These are phyloP conservation scores for Ophion obscuratus DNA, from an alignment of 2,888 invertebrate genomes.

Conservation along the genomic window DNA sequence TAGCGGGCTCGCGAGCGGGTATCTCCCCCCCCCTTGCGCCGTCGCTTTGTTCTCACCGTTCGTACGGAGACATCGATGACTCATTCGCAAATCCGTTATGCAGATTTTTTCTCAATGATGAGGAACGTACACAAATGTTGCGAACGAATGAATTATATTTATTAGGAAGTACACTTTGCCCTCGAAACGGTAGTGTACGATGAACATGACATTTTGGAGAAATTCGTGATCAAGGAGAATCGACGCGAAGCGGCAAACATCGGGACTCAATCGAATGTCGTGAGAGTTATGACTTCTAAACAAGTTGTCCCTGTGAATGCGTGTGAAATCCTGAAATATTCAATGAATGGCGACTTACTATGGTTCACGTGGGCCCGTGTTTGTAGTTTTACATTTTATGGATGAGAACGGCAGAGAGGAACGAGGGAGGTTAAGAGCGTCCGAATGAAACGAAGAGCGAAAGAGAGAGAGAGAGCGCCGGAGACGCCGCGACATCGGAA, in stretches of 20 bases:
- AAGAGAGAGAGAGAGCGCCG: background rate
- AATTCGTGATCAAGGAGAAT: background rate
- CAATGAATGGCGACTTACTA: background rate
- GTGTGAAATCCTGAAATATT: conserved; percentile 1
- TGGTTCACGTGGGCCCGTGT: conserved; percentile 46
- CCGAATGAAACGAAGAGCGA: background rate
- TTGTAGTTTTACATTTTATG: conserved; percentile 72
- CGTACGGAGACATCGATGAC: background rate
- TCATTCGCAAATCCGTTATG: background rate
- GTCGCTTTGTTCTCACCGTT: background rate
- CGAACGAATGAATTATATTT: background rate
- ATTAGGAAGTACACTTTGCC: background rate
- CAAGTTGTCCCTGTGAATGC: background rate
- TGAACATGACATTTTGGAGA: background rate
- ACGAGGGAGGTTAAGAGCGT: conserved; percentile 71
- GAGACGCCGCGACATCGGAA: conserved; percentile 24
- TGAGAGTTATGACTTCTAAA: background rate
- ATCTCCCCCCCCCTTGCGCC: conserved; percentile 1
- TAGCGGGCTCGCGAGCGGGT: conserved; percentile 34
- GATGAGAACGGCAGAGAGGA: conserved; percentile 63
- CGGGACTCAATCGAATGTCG: background rate
- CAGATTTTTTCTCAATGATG: background rate
- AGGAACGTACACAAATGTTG: background rate
- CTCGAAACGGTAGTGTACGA: background rate
- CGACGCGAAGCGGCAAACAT: background rate